phyloP scores from a whole-genome alignment of 2,797 vertebrate species.

The Cheirogaleus major region DNA sequence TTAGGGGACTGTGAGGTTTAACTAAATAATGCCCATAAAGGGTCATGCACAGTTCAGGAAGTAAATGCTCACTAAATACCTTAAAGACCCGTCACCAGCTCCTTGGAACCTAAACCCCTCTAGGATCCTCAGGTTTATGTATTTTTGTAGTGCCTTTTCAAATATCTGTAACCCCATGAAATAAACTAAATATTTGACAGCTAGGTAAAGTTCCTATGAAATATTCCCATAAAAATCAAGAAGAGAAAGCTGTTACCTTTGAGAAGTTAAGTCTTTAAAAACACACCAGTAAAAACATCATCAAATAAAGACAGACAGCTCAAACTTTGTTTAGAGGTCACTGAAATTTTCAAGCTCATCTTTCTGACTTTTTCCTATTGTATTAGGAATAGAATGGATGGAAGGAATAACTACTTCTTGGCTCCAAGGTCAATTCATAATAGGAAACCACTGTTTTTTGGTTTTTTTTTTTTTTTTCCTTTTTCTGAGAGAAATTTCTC shows the following conservation, averaged over 20 bases:
- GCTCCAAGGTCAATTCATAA: slow-evolving; percentile 41
- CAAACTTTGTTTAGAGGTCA: slow-evolving; percentile 22
- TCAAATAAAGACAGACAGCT: background rate
- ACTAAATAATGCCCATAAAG: background rate
- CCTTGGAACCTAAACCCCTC: background rate
- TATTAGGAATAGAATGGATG: background rate
- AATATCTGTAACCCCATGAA: background rate
- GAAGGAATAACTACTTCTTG: background rate
- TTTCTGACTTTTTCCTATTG: slow-evolving; percentile 19
- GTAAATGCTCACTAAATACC: background rate
- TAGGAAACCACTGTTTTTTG: background rate
- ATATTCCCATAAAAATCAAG: slow-evolving; percentile 1
- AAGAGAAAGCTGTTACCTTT: background rate
- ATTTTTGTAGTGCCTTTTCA: background rate
- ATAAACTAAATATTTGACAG: background rate
- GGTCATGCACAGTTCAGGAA: background rate
- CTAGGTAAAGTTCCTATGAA: slow-evolving; percentile 13
- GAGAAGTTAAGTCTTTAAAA: background rate
- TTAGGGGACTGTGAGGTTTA: background rate
- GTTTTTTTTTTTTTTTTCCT: too few relatives aligned
- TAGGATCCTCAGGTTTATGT: background rate
- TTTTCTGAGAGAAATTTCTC: slow-evolving; percentile 2
- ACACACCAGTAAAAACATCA: background rate
- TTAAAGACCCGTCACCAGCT: background rate
- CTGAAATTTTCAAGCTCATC: slow-evolving; percentile 16